Evolutionary conservation across 2,888 invertebrate genomes (phyloP).

Genomic region (Lasioglossum villosulum): DNA sequence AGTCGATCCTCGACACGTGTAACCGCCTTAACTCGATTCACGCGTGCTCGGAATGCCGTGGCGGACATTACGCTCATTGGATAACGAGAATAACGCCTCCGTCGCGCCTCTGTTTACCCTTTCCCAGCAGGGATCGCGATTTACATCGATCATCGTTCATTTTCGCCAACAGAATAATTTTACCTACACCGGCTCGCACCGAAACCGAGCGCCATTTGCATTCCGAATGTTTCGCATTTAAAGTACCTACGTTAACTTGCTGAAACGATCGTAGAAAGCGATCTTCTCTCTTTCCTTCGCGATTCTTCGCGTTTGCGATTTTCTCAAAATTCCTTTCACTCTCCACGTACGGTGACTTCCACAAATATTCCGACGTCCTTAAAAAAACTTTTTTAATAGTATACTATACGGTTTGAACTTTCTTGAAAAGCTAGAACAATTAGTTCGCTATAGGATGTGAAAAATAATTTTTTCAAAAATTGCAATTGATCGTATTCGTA

Average conservation of each 20-base stretch:
- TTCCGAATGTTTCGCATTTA: neutral
- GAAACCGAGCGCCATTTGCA: neutral
- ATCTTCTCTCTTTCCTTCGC: neutral
- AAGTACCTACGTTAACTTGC: neutral
- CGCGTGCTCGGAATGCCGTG: constrained; percentile 75
- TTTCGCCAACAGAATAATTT: constrained; percentile 2
- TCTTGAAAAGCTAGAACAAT: too few relatives aligned
- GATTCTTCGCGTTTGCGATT: neutral
- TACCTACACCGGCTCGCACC: neutral
- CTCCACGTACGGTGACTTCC: too few relatives aligned
- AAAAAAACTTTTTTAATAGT: too few relatives aligned
- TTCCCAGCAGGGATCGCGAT: constrained; percentile 28
- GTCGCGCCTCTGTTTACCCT: constrained; percentile 46
- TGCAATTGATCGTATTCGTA: too few relatives aligned
- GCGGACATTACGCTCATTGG: constrained; percentile 52
- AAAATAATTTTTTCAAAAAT: too few relatives aligned
- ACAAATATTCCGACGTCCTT: too few relatives aligned
- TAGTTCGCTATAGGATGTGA: too few relatives aligned
- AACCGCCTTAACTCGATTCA: constrained; percentile 74
- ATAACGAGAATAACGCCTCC: constrained; percentile 56
- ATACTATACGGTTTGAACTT: too few relatives aligned
- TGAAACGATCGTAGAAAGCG: neutral
- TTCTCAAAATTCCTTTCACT: neutral
- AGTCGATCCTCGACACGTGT: constrained; percentile 71
- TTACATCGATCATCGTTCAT: constrained; percentile 38